Percentiles rank a stretch among this genome's conserved stretches.
Conservation (phyloP, 2,888 invertebrate genomes). For the Agriopis leucophaearia region DNA sequence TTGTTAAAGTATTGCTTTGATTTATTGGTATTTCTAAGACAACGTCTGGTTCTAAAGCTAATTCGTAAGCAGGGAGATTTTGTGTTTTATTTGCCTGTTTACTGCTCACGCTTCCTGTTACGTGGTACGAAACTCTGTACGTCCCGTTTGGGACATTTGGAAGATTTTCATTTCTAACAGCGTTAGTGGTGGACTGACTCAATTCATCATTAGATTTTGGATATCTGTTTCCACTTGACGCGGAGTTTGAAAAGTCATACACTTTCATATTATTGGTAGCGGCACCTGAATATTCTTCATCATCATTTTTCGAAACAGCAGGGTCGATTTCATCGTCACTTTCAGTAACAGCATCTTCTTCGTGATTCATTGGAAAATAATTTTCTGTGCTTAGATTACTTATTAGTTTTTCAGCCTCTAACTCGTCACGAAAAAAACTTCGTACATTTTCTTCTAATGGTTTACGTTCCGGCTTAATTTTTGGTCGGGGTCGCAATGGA, state of each 20-base stretch:
- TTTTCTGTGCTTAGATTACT: constrained; percentile 68
- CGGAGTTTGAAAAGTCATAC: constrained; percentile 48
- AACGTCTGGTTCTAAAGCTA: constrained; percentile 78
- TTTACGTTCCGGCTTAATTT: constrained; percentile 70
- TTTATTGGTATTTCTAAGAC: constrained; percentile 79
- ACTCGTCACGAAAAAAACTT: constrained; percentile 67
- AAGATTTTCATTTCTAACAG: constrained; percentile 49
- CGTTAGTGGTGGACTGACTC: constrained; percentile 52
- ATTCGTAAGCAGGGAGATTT: constrained; percentile 76
- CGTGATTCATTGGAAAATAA: constrained; percentile 54
- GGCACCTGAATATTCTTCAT: constrained; percentile 52
- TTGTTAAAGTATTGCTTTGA: constrained; percentile 71
- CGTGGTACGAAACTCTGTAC: constrained; percentile 80
- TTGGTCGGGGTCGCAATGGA: constrained; percentile 89
- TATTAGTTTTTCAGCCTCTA: constrained; percentile 62
- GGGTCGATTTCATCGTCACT: constrained; percentile 61
- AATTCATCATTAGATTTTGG: constrained; percentile 75
- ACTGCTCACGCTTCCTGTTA: constrained; percentile 81
- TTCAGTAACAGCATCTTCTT: constrained; percentile 54
- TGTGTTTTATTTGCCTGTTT: constrained; percentile 81
- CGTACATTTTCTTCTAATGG: constrained; percentile 67
- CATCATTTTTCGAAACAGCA: constrained; percentile 50
- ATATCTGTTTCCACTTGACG: constrained; percentile 66
- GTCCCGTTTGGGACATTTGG: constrained; percentile 75
- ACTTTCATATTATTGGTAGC: constrained; percentile 60